Base-by-base conservation (phyloP, 2,797 vertebrate genomes). In the Chrosomus eos region DNA sequence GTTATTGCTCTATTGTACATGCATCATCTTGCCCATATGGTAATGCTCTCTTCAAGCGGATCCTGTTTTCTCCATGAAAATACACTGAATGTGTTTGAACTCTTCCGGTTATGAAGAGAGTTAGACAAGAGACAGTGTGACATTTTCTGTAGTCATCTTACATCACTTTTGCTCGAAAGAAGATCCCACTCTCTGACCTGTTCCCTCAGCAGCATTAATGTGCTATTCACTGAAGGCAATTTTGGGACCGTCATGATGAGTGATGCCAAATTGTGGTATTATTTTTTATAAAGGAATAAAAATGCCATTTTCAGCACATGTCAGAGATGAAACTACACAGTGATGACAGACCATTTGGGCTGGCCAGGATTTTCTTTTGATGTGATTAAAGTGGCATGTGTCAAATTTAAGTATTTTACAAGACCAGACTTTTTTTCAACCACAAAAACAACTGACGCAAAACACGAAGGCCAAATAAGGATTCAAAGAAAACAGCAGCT, bases 71-170 rank as follows among this genome's bases (percentile, higher is more conserved):
- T 53, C 53, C 26, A 10, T 60, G 67, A 79, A 79, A 79, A 79
- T 84, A 40, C 40, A 72, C 53, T 62, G 40, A 79, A 79, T 79
- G 53, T 21, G 6, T 62, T 84, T 77, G 21, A 85, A 53, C 38
- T 80, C 67, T 26, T 72, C 10, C 3, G 2, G 64, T 85, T 48
- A 62, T 38, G 28, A 71, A 48, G 45, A 53, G 26, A 71, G 51
- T n/a, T 36, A 70, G 75, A 68, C n/a, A n/a, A n/a, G n/a, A n/a
- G n/a, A n/a, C 76, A 64, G 53, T 62, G 76, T 79, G 83, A 79
- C 83, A 85, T 80, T 80, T 64, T 85, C 76, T 80, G 26, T 80
- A 72, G 83, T 72, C 67, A 80, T 80, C 77, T 79, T 80, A 72
- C 40, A 72, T 60, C 76, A 38, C 36, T 72, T 79, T 72, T 51